Conservation (phyloP, 2,888 invertebrate species). For the Noctua fimbriata region DNA sequence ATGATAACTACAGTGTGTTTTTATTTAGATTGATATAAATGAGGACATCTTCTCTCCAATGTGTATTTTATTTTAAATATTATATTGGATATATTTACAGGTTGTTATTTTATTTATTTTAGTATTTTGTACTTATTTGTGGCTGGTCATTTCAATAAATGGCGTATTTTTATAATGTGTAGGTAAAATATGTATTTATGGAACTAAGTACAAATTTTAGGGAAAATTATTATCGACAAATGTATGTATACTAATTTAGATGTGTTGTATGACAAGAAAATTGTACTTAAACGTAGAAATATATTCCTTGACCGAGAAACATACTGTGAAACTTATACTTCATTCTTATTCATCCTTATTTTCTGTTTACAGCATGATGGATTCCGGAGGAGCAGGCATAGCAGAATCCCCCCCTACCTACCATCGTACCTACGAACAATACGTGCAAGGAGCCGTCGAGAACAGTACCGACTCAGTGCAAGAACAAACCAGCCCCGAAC, state of each 20-base stretch:
- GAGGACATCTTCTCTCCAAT: slow-evolving; percentile 18
- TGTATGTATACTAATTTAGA: neutral
- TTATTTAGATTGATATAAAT: slow-evolving; percentile 22
- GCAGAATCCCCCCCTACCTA: slow-evolving; percentile 88
- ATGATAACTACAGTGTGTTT: slow-evolving; percentile 19
- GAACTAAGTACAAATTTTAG: neutral
- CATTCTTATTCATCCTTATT: slow-evolving; percentile 1
- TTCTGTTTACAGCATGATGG: slow-evolving; percentile 84
- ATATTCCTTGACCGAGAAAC: neutral
- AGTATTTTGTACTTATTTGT: neutral
- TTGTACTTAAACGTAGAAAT: neutral
- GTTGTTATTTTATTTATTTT: slow-evolving; percentile 37
- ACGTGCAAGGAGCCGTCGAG: slow-evolving; percentile 88
- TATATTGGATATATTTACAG: neutral
- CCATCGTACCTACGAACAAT: slow-evolving; percentile 88
- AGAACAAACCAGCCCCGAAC: slow-evolving; percentile 86
- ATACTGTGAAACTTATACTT: neutral
- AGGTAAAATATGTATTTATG: neutral
- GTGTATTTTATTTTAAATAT: slow-evolving; percentile 6
- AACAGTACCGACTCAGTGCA: slow-evolving; percentile 86
- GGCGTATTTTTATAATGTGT: neutral
- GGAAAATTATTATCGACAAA: neutral
- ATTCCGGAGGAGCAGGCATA: slow-evolving; percentile 86
- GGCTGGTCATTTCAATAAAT: neutral
- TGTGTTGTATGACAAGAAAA: neutral